Conservation (phyloP, 2,797 vertebrate genomes). For the Sebastes glaucus region DNA sequence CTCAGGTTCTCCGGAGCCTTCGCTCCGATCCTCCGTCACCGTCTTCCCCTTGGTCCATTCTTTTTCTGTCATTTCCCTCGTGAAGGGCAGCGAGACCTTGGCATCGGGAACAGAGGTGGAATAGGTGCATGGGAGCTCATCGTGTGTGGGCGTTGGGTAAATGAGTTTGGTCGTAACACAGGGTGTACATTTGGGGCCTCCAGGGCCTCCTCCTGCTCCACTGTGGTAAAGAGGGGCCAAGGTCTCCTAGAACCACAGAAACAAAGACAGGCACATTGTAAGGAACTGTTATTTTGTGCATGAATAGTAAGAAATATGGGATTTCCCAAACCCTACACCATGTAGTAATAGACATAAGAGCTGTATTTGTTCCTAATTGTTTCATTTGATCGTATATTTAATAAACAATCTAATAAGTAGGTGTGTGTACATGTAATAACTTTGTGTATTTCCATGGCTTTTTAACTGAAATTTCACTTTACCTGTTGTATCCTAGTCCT, state of each 20-base stretch:
- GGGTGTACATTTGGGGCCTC: slow-evolving; percentile 63
- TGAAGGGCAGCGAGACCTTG: slow-evolving; percentile 48
- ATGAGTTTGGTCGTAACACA: slow-evolving; percentile 79
- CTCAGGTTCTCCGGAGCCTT: slow-evolving; percentile 63
- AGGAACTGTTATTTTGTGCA: not conserved
- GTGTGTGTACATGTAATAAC: not conserved
- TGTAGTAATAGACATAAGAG: not conserved
- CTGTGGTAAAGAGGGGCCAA: slow-evolving; percentile 78
- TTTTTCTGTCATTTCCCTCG: slow-evolving; percentile 22
- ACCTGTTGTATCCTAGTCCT: slow-evolving; percentile 85
- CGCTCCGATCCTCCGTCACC: slow-evolving; percentile 19
- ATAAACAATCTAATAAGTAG: not conserved
- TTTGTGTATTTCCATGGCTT: not conserved
- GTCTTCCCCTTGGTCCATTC: not conserved
- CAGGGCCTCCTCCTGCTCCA: slow-evolving; percentile 44
- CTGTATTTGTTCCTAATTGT: not conserved
- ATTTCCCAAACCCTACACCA: not conserved
- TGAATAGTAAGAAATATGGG: not conserved
- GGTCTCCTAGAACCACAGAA: slow-evolving; percentile 74
- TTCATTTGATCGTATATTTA: not conserved
- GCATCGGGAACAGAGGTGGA: slow-evolving; percentile 45
- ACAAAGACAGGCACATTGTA: not conserved
- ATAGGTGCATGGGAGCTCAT: slow-evolving; percentile 54
- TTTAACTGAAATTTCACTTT: slow-evolving; percentile 23
- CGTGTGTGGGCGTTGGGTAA: slow-evolving; percentile 60